Conservation (phyloP, 2,113 vertebrate species). For the Emydura subglobosa region DNA sequence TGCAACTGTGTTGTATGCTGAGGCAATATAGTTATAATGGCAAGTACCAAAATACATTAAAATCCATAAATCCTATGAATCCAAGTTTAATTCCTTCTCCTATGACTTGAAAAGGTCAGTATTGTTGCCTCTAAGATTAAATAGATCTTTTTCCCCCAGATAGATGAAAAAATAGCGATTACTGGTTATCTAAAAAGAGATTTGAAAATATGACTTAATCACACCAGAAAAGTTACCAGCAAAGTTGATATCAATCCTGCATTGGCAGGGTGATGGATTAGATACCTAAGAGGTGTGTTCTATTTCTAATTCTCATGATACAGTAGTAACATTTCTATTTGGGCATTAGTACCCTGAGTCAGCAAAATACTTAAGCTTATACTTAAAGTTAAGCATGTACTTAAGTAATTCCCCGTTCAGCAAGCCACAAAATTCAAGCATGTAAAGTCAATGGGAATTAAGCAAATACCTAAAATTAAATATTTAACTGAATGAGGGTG, state of each 20-base stretch:
- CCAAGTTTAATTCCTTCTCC: conserved; percentile 8
- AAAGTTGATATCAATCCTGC: neutral
- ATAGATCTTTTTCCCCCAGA: neutral
- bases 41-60: neutral
- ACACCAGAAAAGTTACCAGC: neutral
- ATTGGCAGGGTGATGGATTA: neutral
- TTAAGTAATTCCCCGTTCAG: neutral
- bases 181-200: neutral
- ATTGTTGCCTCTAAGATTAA: neutral
- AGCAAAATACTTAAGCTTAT: neutral
- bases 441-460: neutral
- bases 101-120: conserved; percentile 37
- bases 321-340: neutral
- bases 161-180: neutral
- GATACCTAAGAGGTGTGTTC: neutral
- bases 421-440: neutral
- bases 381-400: neutral
- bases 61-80: neutral
- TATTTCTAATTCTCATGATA: neutral
- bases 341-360: neutral
- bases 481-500: neutral
- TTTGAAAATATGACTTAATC: neutral
- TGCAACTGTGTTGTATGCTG: conserved; percentile 4
- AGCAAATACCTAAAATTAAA: neutral
- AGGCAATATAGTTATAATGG: conserved; percentile 21